A percentile compares a stretch with the other conserved stretches of the same genome.
Evolutionary conservation across 2,888 invertebrate genomes (phyloP).

Genomic region (Tetrapedia diversipes): DNA sequence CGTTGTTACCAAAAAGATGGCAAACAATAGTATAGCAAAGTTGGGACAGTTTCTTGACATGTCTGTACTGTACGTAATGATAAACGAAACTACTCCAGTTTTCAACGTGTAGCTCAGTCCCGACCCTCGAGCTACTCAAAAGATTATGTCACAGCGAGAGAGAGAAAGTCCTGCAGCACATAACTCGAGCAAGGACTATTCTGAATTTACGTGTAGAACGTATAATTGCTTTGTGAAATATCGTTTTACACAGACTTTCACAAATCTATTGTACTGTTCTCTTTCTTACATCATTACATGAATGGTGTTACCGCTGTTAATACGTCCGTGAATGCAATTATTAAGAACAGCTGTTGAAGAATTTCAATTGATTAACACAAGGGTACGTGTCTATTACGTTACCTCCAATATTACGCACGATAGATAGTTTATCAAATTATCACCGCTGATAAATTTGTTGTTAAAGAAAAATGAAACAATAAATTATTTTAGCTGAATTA

Average conservation of each 20-base stretch:
- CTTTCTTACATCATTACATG: neutral
- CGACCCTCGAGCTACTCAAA: constrained; percentile 59
- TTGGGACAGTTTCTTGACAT: constrained; percentile 73
- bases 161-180: constrained; percentile 72
- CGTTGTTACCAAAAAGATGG: constrained; percentile 63
- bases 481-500: neutral
- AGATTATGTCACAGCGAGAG: constrained; percentile 77
- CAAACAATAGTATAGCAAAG: constrained; percentile 58
- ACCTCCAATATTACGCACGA: neutral
- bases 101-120: constrained; percentile 60
- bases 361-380: neutral
- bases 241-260: constrained; percentile 12
- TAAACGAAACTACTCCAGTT: constrained; percentile 78
- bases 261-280: neutral
- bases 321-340: neutral
- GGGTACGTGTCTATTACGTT: neutral
- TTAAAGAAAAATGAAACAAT: neutral
- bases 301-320: constrained; percentile 3
- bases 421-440: neutral
- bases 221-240: constrained; percentile 66
- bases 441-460: neutral
- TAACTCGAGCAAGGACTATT: constrained; percentile 58
- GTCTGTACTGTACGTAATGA: constrained; percentile 78
- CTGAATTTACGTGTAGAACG: constrained; percentile 59
- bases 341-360: neutral